Percentiles rank a stretch among this genome's conserved stretches.
Conservation (phyloP, 2,888 invertebrate genomes). For the Nemapogon koenigi region DNA sequence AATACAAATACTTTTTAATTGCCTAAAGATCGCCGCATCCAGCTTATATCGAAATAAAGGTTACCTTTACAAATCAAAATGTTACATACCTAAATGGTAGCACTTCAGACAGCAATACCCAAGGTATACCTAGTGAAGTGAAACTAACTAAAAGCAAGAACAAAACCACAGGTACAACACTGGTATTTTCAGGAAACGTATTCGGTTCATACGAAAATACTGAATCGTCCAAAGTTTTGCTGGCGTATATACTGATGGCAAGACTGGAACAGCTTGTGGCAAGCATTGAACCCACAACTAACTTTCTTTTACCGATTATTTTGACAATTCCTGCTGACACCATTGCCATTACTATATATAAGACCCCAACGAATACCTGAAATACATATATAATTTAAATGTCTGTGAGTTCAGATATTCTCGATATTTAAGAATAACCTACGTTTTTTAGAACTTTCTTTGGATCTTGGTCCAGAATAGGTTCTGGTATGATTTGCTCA, state of each 20-base stretch:
- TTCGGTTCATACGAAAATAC: constrained; percentile 43
- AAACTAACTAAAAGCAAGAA: constrained; percentile 44
- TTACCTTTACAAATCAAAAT: neutral
- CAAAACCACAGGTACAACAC: constrained; percentile 40
- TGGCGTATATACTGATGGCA: constrained; percentile 38
- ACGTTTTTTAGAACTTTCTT: too few species aligned
- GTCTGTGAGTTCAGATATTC: too few species aligned
- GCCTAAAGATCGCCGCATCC: too few species aligned
- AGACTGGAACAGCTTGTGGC: constrained; percentile 34
- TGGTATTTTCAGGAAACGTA: constrained; percentile 43
- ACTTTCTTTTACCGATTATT: constrained; percentile 41
- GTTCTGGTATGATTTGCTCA: too few species aligned
- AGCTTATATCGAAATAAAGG: too few species aligned
- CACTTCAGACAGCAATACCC: constrained; percentile 64
- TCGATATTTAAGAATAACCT: too few species aligned
- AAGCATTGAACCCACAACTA: constrained; percentile 36
- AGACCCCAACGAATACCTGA: constrained; percentile 42
- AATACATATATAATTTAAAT: constrained; percentile 20
- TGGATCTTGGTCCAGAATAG: too few species aligned
- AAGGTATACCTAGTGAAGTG: constrained; percentile 52
- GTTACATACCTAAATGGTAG: constrained; percentile 63
- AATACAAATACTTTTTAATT: too few species aligned
- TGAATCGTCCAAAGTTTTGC: constrained; percentile 22
- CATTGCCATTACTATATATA: constrained; percentile 38
- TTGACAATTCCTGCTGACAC: constrained; percentile 42